phyloP scores from a whole-genome alignment of 2,888 invertebrate species.

The Allacma fusca region DNA sequence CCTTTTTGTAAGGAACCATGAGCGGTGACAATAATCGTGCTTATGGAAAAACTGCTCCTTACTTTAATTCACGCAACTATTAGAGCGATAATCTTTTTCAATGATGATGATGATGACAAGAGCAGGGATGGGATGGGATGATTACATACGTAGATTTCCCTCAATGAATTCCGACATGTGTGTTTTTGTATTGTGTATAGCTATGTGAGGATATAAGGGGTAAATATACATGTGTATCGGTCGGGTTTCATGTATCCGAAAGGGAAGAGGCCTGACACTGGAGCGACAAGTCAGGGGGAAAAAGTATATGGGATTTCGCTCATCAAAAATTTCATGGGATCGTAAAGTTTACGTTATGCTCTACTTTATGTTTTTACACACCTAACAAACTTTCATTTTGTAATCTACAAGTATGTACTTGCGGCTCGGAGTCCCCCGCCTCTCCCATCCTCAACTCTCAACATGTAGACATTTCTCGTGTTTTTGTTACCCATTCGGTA shows the following conservation, averaged over 20 bases:
- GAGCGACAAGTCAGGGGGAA: constrained; percentile 11
- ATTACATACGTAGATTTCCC: neutral
- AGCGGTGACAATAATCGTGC: constrained; percentile 27
- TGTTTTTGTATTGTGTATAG: constrained; percentile 12
- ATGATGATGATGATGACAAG: constrained; percentile 40
- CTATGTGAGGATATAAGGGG: too few species aligned
- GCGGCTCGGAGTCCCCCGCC: neutral
- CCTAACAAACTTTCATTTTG: constrained; percentile 37
- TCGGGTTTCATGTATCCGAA: too few species aligned
- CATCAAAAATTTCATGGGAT: constrained; percentile 42
- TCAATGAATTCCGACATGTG: neutral
- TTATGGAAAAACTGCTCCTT: constrained; percentile 29
- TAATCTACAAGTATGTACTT: neutral
- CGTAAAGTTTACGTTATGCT: constrained; percentile 39
- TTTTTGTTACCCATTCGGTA: constrained; percentile 35
- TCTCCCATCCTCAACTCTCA: neutral
- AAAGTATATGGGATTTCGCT: constrained; percentile 15
- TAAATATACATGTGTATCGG: too few species aligned
- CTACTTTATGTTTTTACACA: constrained; percentile 36
- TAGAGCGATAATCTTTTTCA: constrained; percentile 50
- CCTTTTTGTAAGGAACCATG: too few species aligned
- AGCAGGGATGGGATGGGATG: neutral
- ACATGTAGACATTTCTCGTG: neutral
- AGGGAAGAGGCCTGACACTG: too few species aligned
- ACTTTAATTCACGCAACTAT: constrained; percentile 44